Conservation (phyloP, 2,797 vertebrate species). For the Vespertilio murinus region DNA sequence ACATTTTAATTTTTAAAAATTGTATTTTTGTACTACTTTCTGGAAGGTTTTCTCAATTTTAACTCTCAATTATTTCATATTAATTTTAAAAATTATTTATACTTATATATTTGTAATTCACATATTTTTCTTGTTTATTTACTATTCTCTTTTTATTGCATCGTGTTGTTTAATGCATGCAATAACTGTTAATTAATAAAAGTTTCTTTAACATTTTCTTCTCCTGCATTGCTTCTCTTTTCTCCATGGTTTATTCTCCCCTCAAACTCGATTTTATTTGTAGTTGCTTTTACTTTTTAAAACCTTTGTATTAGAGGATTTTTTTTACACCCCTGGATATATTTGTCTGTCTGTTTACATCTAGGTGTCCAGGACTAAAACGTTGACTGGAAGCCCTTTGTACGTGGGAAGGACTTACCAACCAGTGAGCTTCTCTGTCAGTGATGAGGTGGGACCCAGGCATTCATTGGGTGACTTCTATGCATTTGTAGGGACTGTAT, state of each 20-base stretch:
- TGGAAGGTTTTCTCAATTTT: conserved; percentile 1
- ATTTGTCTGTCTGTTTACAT: not conserved
- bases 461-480: not conserved
- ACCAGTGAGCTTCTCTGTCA: not conserved
- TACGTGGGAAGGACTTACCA: not conserved
- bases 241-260: not conserved
- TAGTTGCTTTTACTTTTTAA: conserved; percentile 1
- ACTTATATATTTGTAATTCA: conserved; percentile 13
- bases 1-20: not conserved
- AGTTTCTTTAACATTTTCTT: not conserved
- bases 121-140: not conserved
- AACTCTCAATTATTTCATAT: not conserved
- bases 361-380: not conserved
- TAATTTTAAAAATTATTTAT: not conserved
- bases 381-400: not conserved
- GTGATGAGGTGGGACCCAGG: not conserved
- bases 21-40: not conserved
- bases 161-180: not conserved
- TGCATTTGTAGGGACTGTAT: not conserved
- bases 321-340: not conserved
- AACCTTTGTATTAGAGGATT: not conserved
- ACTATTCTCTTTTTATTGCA: not conserved
- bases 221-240: not conserved
- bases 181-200: not conserved
- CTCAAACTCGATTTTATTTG: not conserved